Percentiles rank a stretch among this genome's conserved stretches.
phyloP scores from a whole-genome alignment of 2,888 invertebrate species.

The Nymphalis urticae region DNA sequence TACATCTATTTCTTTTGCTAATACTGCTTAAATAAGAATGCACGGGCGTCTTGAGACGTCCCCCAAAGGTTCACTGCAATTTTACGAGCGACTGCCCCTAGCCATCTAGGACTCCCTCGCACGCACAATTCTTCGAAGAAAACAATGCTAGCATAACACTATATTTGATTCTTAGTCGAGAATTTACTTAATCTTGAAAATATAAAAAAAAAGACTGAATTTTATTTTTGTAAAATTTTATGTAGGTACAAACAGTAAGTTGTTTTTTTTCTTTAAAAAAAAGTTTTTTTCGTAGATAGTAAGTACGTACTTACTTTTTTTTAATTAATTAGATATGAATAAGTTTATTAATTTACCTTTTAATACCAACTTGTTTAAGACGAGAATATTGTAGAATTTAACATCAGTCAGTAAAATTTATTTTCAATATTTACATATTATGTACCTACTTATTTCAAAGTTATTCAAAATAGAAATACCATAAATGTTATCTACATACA shows the following conservation, averaged over 20 bases:
- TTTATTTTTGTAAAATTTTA: no score
- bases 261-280: no score
- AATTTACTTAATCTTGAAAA: background rate
- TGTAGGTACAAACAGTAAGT: no score
- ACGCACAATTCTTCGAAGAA: slow-evolving; percentile 52
- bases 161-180: slow-evolving; percentile 17
- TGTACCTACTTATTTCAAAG: background rate
- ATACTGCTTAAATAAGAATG: slow-evolving; percentile 68
- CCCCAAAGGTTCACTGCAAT: slow-evolving; percentile 75
- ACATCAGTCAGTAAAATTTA: no score
- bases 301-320: no score
- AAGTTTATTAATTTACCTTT: no score
- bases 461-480: slow-evolving; percentile 27
- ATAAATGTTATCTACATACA: slow-evolving; percentile 37
- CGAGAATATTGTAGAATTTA: no score
- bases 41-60: slow-evolving; percentile 77
- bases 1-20: slow-evolving; percentile 40
- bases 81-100: slow-evolving; percentile 75
- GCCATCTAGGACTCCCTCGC: slow-evolving; percentile 50
- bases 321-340: no score
- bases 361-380: no score
- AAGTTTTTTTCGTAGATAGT: no score
- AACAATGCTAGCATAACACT: slow-evolving; percentile 48
- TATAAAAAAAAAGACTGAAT: no score
- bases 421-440: no score